A percentile compares a stretch with the other conserved stretches of the same genome.
phyloP scores from a whole-genome alignment of 1,140 invertebrate genomes.

The Thereuonema tuberculata region DNA sequence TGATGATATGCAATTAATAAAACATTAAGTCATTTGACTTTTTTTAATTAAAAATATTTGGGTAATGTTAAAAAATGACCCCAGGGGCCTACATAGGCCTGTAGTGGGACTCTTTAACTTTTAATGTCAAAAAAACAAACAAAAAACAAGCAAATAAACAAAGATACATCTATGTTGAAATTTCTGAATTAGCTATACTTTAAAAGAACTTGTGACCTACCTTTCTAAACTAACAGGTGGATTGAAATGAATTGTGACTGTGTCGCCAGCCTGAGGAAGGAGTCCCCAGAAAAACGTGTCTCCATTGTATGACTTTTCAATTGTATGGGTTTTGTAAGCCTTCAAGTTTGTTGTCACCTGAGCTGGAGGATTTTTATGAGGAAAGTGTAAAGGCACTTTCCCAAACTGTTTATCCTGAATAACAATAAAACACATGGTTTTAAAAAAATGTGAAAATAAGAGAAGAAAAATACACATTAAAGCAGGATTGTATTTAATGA shows the following conservation, averaged over 20 bases:
- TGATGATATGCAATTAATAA: too few species aligned
- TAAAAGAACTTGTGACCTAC: too few species aligned
- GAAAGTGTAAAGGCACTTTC: conserved; percentile 63
- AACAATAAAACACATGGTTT: conserved; percentile 17
- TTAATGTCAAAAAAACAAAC: too few species aligned
- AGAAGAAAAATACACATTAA: background rate
- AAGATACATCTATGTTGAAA: too few species aligned
- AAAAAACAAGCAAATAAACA: too few species aligned
- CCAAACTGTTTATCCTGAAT: conserved; percentile 81
- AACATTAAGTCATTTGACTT: too few species aligned
- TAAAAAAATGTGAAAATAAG: conserved; percentile 7
- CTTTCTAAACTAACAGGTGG: conserved; percentile 57
- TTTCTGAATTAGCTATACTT: too few species aligned
- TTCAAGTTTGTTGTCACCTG: conserved; percentile 59
- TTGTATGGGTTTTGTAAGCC: conserved; percentile 65
- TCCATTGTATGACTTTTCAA: conserved; percentile 72
- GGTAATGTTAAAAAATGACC: too few species aligned
- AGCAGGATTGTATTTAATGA: too few species aligned
- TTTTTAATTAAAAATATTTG: too few species aligned
- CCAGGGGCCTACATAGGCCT: too few species aligned
- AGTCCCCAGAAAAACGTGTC: conserved; percentile 87
- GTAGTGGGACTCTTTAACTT: too few species aligned
- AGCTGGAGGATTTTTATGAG: conserved; percentile 68
- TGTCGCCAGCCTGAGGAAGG: conserved; percentile 66
- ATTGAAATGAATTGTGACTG: conserved; percentile 64